Evolutionary conservation across 2,797 vertebrate genomes (phyloP).

Genomic region (Bradypus variegatus): DNA sequence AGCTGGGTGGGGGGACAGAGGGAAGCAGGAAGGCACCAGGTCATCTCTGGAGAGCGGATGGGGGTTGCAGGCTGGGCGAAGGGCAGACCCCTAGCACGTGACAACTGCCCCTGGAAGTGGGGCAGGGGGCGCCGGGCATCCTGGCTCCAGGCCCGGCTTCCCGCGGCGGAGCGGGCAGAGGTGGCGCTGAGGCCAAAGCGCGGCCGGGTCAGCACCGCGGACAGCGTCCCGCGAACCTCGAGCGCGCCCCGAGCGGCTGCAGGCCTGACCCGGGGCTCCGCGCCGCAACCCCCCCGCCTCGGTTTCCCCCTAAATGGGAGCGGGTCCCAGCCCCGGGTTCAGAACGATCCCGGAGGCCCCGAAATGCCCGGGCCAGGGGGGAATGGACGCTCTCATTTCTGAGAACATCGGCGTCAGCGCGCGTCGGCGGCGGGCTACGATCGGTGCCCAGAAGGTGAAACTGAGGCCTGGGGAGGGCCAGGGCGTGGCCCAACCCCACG

Average conservation of each 20-base stretch:
- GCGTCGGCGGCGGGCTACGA: not conserved
- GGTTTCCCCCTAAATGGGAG: not conserved
- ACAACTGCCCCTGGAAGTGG: not conserved
- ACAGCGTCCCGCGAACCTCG: not conserved
- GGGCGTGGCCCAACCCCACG: not conserved
- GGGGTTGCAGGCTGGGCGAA: not conserved
- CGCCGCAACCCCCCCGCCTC: not conserved
- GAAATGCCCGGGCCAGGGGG: accelerated
- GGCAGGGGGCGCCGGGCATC: not conserved
- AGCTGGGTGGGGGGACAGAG: not conserved
- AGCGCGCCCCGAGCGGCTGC: not conserved
- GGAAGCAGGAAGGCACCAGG: not conserved
- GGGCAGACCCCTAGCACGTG: not conserved
- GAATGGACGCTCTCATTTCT: no score
- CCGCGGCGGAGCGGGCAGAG: accelerated
- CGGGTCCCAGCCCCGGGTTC: not conserved
- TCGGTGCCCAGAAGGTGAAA: not conserved
- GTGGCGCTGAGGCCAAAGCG: not conserved
- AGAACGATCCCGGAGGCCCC: not conserved
- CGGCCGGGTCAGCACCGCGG: slow-evolving; percentile 13
- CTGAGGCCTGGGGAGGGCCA: not conserved
- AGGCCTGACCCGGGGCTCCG: not conserved
- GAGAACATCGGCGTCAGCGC: not conserved
- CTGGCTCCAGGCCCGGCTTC: not conserved
- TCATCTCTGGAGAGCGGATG: no score